Conservation (phyloP, 2,888 invertebrate species). For the Metallyticus violacea region DNA sequence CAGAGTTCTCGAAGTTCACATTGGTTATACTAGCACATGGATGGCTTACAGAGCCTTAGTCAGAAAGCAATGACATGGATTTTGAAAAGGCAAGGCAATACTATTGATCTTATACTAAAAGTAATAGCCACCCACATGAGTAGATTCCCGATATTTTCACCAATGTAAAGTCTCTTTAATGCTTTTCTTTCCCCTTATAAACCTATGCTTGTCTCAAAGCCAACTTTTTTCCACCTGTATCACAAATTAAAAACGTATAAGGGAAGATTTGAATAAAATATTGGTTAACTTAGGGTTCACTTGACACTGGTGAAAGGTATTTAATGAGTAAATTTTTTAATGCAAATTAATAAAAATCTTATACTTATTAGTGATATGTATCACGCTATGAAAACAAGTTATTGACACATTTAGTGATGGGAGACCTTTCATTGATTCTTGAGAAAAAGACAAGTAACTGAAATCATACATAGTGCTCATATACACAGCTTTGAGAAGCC, state of each 20-base stretch:
- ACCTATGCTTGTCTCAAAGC: neutral
- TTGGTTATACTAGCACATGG: neutral
- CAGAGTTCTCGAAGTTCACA: neutral
- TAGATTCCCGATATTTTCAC: neutral
- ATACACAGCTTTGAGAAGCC: neutral
- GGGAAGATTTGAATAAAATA: neutral
- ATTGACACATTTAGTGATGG: neutral
- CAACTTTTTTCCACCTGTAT: constrained; percentile 18
- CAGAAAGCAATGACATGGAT: neutral
- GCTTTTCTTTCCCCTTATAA: constrained; percentile 10
- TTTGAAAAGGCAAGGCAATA: neutral
- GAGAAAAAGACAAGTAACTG: neutral
- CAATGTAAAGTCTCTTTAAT: neutral
- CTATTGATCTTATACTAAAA: neutral
- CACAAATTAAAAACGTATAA: constrained; percentile 3
- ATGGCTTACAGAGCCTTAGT: neutral
- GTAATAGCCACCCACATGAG: neutral
- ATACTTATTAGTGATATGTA: neutral
- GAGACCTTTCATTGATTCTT: neutral
- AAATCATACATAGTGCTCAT: neutral
- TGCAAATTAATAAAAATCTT: neutral
- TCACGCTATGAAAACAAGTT: neutral
- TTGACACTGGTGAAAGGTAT: neutral
- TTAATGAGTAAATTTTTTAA: neutral
- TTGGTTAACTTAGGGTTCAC: neutral